Conservation (phyloP, 23 tunicate species). For the Clavelina lepadiformis region DNA sequence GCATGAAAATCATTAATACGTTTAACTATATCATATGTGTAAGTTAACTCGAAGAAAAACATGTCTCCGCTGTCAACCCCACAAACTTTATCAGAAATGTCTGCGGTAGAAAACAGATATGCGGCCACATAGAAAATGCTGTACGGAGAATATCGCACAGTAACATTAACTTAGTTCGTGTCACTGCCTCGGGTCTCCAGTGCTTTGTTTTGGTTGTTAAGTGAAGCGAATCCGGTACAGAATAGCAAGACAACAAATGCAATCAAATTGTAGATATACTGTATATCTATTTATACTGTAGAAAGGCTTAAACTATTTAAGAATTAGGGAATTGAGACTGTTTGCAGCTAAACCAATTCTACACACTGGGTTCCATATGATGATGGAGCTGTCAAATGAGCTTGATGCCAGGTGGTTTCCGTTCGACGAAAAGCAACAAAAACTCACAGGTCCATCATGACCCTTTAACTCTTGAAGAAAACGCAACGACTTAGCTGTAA, state of each 20-base stretch:
- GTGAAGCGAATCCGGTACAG: constrained; percentile 9
- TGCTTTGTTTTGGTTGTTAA: too few species aligned
- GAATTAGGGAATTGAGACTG: too few species aligned
- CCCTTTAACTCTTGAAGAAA: constrained; percentile 43
- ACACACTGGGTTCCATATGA: constrained; percentile 83
- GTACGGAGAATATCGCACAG: constrained; percentile 30
- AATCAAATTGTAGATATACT: too few species aligned
- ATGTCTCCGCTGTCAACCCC: too few species aligned
- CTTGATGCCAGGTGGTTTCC: constrained; percentile 71
- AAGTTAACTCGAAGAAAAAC: neutral
- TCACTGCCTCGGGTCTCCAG: constrained; percentile 15
- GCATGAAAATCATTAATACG: too few species aligned
- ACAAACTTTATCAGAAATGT: too few species aligned
- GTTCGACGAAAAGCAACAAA: constrained; percentile 59
- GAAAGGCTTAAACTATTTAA: too few species aligned
- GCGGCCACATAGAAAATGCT: too few species aligned
- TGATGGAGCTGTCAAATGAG: constrained; percentile 80
- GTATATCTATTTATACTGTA: too few species aligned
- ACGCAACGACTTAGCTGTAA: constrained; percentile 38
- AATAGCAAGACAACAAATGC: neutral
- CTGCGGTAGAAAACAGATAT: too few species aligned
- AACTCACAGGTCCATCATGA: constrained; percentile 71
- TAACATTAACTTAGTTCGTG: neutral
- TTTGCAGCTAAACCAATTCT: too few species aligned
- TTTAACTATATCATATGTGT: neutral